phyloP scores from a whole-genome alignment of 2,797 vertebrate species.

The Triplophysa bombifrons region DNA sequence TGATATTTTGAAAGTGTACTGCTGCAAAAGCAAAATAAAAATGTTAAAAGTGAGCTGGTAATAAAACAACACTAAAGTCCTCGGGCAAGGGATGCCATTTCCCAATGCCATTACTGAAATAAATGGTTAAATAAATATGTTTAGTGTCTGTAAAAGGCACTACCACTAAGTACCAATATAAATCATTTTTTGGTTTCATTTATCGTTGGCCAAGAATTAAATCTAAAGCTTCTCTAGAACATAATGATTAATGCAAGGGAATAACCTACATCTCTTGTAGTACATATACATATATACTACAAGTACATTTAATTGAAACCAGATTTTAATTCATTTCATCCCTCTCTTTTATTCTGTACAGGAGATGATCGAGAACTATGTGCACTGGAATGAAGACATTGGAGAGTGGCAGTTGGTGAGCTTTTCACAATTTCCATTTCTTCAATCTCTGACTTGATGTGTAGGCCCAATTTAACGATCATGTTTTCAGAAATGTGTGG shows the following conservation, averaged over 20 bases:
- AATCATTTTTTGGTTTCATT: too few species aligned
- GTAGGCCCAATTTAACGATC: conserved; percentile 35
- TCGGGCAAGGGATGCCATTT: too few species aligned
- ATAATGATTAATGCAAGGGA: too few species aligned
- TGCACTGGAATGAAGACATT: conserved; percentile 99
- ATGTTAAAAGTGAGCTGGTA: not conserved
- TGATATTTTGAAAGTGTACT: conserved; percentile 8
- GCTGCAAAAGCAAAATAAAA: not conserved
- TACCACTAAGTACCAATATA: too few species aligned
- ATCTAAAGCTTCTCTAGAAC: too few species aligned
- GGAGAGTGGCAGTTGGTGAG: conserved; percentile 98
- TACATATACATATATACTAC: too few species aligned
- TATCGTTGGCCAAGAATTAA: too few species aligned
- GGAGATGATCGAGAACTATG: conserved; percentile 99
- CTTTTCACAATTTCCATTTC: conserved; percentile 37
- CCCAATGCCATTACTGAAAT: too few species aligned
- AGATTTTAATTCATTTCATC: not conserved
- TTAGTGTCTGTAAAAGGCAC: too few species aligned
- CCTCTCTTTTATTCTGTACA: conserved; percentile 60
- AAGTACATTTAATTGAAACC: too few species aligned
- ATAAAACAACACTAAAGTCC: not conserved
- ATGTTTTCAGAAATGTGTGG: conserved; percentile 91
- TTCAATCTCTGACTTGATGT: not conserved
- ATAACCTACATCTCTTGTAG: too few species aligned
- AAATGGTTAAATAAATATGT: too few species aligned